A percentile compares a stretch with the other conserved stretches of the same genome.
phyloP scores from a whole-genome alignment of 2,113 vertebrate genomes.

The crab-eating macaque (Macaca fascicularis) region T2T-MFA8v1.1 NC_088395.1:95692001-95692500 shows the following conservation, averaged over 20 bases:
- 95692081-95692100: neutral
- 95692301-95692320: neutral
- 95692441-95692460: neutral
- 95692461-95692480: too few species aligned
- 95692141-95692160: neutral
- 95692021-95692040: neutral
- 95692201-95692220: neutral
- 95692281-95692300: neutral
- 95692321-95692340: neutral
- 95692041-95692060: neutral
- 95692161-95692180: neutral
- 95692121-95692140: neutral
- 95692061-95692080: neutral
- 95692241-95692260: neutral
- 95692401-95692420: neutral
- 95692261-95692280: neutral
- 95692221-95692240: neutral
- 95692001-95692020: neutral
- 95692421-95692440: neutral
- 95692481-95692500: too few species aligned
- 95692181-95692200: neutral
- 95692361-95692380: neutral
- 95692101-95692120: neutral
- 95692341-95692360: neutral
- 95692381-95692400: neutral